phyloP scores from a whole-genome alignment of 2,797 vertebrate species.

The Pseudocheirus occidentalis region DNA sequence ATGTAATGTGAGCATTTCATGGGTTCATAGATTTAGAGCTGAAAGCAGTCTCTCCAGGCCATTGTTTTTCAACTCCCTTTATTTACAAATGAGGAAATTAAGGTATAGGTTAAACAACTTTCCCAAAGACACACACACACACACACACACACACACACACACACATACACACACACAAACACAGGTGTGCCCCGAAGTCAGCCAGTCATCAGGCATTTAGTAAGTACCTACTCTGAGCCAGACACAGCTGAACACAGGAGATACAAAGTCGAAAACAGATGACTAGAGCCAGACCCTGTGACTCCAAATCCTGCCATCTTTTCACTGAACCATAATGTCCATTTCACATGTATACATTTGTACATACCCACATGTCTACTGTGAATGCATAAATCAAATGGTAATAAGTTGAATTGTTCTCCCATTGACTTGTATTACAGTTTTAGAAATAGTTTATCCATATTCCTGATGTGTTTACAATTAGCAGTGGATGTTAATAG shows the following conservation, averaged over 20 bases:
- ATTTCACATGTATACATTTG: too few species aligned
- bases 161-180: too few species aligned
- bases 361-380: neutral
- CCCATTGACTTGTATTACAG: too few species aligned
- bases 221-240: neutral
- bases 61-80: neutral
- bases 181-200: neutral
- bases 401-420: constrained; percentile 20
- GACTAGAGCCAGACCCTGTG: neutral
- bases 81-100: neutral
- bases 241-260: neutral
- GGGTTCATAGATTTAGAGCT: neutral
- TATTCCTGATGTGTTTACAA: too few species aligned
- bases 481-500: neutral
- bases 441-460: too few species aligned
- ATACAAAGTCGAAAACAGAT: neutral
- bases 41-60: neutral
- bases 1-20: neutral
- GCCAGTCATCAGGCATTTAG: neutral
- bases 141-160: too few species aligned
- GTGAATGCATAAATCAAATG: constrained; percentile 29
- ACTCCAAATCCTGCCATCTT: neutral
- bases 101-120: constrained; percentile 10
- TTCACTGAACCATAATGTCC: too few species aligned
- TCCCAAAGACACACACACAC: neutral